A percentile compares a stretch with the other conserved stretches of the same genome.
Evolutionary conservation across 2,888 invertebrate genomes (phyloP).

Genomic region (Hybos culiciformis): DNA sequence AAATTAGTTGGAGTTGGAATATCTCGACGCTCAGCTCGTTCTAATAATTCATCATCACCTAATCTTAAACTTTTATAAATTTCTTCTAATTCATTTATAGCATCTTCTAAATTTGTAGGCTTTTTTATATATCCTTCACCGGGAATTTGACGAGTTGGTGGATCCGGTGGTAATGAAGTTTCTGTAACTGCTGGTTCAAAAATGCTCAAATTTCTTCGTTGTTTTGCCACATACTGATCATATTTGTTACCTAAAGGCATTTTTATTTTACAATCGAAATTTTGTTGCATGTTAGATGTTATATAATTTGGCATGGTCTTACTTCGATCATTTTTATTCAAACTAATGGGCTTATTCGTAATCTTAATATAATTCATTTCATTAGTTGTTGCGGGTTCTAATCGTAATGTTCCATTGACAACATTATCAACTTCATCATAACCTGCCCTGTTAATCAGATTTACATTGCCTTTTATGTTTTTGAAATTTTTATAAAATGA

Average conservation of each 20-base stretch:
- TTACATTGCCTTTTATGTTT: constrained; percentile 27
- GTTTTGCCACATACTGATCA: constrained; percentile 33
- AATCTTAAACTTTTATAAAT: constrained; percentile 79
- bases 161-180: constrained; percentile 18
- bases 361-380: constrained; percentile 28
- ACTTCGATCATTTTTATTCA: constrained; percentile 24
- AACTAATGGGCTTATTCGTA: constrained; percentile 18
- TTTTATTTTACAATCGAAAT: background rate
- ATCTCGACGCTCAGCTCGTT: constrained; percentile 63
- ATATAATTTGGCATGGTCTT: constrained; percentile 33
- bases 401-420: constrained; percentile 28
- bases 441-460: constrained; percentile 4
- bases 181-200: constrained; percentile 11
- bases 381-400: constrained; percentile 25
- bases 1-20: constrained; percentile 30
- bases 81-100: constrained; percentile 78
- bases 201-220: constrained; percentile 23
- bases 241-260: constrained; percentile 27
- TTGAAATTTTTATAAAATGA: constrained; percentile 7
- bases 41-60: constrained; percentile 67
- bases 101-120: constrained; percentile 73
- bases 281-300: constrained; percentile 13
- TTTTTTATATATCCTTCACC: constrained; percentile 38
- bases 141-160: constrained; percentile 26
- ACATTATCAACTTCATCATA: constrained; percentile 21